phyloP scores from a whole-genome alignment of 1,140 invertebrate genomes.

The Listronotus bonariensis region DNA sequence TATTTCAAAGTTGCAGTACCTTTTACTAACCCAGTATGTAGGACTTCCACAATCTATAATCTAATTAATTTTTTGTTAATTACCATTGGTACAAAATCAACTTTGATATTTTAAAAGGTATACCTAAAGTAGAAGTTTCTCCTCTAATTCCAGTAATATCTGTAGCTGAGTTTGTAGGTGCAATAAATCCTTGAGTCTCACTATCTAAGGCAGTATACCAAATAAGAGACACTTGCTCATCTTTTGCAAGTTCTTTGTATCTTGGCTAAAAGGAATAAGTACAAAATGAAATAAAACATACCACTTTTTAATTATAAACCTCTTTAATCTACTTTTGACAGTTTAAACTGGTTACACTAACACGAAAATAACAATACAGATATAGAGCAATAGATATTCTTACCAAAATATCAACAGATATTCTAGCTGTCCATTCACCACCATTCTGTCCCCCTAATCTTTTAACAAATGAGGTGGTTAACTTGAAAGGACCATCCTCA shows the following conservation, averaged over 20 bases:
- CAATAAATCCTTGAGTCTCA: conserved; percentile 66
- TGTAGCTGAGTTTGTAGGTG: conserved; percentile 61
- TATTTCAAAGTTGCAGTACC: no score
- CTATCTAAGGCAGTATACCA: conserved; percentile 81
- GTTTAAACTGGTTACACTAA: no score
- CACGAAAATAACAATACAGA: no score
- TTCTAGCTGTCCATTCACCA: conserved; percentile 91
- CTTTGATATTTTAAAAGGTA: no score
- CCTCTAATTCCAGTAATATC: conserved; percentile 73
- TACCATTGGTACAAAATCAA: no score
- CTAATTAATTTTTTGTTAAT: no score
- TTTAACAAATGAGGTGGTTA: conserved; percentile 91
- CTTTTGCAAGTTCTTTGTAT: conserved; percentile 48
- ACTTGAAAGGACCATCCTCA: conserved; percentile 73
- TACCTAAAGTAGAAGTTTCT: conserved; percentile 73
- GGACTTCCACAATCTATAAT: no score
- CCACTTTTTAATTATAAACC: background rate
- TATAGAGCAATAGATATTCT: conserved; percentile 4
- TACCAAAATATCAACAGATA: conserved; percentile 71
- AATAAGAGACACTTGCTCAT: conserved; percentile 69
- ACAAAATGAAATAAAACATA: conserved; percentile 1
- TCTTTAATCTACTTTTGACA: no score
- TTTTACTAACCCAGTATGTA: no score
- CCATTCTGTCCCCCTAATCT: conserved; percentile 75
- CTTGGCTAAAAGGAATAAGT: conserved; percentile 43